A percentile compares a stretch with the other conserved stretches of the same genome.
These are phyloP conservation scores for Montipora sp. DNA, from an alignment of 64 coral and sea anemone species.

Conservation along the genomic window DNA sequence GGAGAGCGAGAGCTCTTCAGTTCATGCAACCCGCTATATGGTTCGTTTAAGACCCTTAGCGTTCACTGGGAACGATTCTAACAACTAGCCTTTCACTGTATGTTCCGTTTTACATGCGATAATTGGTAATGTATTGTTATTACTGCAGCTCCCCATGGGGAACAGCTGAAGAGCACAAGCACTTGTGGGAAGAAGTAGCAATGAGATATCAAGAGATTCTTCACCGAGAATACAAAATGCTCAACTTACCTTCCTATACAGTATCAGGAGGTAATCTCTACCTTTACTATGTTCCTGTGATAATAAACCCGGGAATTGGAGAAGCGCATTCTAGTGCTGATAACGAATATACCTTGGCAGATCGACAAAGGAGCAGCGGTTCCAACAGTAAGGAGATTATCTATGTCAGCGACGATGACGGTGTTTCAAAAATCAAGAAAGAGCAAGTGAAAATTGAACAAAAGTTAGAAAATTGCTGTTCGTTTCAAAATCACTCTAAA, in stretches of 20 bases:
- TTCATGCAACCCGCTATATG: no score
- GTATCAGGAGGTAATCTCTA: conserved; percentile 4
- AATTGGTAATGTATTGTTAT: not conserved
- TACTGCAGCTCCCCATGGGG: not conserved
- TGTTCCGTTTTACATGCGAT: no score
- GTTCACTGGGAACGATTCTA: no score
- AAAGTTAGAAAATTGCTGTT: not conserved
- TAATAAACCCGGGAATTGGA: not conserved
- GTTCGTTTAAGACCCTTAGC: no score
- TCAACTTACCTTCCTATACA: conserved; percentile 30
- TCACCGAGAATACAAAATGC: conserved; percentile 37
- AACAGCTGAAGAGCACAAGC: not conserved
- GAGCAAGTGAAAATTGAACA: not conserved
- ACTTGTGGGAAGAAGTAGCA: conserved; percentile 24
- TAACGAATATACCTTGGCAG: not conserved
- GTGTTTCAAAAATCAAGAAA: not conserved
- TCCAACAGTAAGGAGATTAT: not conserved
- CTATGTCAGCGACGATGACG: not conserved
- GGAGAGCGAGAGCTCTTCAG: no score
- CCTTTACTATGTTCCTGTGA: conserved; percentile 50
- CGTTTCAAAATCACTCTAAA: not conserved
- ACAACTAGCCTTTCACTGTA: no score
- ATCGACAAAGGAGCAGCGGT: not conserved
- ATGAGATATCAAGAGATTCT: conserved; percentile 38
- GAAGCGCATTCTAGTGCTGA: not conserved